Conservation (phyloP, 1,140 invertebrate species). For the Macrotrachela quadricornifera region DNA sequence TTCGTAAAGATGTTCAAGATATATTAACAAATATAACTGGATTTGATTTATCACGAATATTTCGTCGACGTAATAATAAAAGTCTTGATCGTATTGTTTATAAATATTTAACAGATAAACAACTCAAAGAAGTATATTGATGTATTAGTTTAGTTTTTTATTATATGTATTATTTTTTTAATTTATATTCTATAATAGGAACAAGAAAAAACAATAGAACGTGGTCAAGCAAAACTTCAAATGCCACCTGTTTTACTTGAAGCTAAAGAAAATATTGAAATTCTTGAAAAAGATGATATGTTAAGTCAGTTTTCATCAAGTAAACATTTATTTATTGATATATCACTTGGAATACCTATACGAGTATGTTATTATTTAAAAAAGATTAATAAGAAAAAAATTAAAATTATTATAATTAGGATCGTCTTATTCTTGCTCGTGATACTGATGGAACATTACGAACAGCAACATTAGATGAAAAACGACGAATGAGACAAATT, state of each 20-base stretch:
- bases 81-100: slow-evolving; percentile 41
- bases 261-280: background rate
- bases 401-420: background rate
- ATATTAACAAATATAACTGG: slow-evolving; percentile 54
- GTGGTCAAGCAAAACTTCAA: background rate
- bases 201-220: background rate
- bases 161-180: background rate
- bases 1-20: slow-evolving; percentile 49
- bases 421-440: slow-evolving; percentile 33
- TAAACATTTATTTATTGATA: slow-evolving; percentile 5
- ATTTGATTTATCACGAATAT: slow-evolving; percentile 48
- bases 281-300: background rate
- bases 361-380: background rate
- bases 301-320: background rate
- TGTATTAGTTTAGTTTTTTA: no score
- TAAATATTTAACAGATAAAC: slow-evolving; percentile 60
- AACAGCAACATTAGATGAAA: slow-evolving; percentile 49
- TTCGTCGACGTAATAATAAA: slow-evolving; percentile 37
- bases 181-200: slow-evolving; percentile 5
- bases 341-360: slow-evolving; percentile 1
- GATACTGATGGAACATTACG: slow-evolving; percentile 60
- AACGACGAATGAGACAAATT: slow-evolving; percentile 56
- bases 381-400: background rate
- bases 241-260: slow-evolving; percentile 2
- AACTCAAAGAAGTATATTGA: slow-evolving; percentile 41